phyloP scores from a whole-genome alignment of 2,797 vertebrate species.

The Semotilus atromaculatus region DNA sequence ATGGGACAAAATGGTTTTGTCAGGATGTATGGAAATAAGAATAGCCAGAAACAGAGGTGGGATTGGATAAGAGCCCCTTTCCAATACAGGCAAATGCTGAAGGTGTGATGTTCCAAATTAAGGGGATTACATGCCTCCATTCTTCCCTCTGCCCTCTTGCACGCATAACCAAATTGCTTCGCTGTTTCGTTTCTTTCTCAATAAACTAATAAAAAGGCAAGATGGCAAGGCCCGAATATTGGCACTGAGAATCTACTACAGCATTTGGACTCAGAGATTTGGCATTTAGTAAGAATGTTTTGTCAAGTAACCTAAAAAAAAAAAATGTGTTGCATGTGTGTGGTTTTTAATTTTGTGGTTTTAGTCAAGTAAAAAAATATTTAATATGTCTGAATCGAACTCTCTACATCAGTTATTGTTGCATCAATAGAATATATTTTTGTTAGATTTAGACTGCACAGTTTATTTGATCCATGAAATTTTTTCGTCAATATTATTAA shows the following conservation, averaged over 20 bases:
- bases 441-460: background rate
- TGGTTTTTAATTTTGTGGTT: background rate
- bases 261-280: background rate
- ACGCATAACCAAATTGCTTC: conserved; percentile 69
- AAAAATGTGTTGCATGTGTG: background rate
- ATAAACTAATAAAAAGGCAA: conserved; percentile 57
- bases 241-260: conserved; percentile 6
- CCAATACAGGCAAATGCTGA: conserved; percentile 59
- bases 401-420: background rate
- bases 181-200: conserved; percentile 69
- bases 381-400: background rate
- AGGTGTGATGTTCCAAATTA: conserved; percentile 79
- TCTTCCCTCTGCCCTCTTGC: conserved; percentile 66
- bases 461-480: background rate
- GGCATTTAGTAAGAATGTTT: conserved; percentile 2
- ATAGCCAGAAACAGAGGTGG: conserved; percentile 69
- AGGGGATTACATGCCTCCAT: conserved; percentile 76
- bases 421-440: background rate
- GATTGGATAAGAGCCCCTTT: conserved; percentile 54
- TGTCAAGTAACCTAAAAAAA: background rate
- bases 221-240: background rate
- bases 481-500: background rate
- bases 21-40: conserved; percentile 85
- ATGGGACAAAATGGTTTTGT: conserved; percentile 90
- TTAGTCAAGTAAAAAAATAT: background rate